These are phyloP conservation scores for human DNA, from an alignment of 2,113 vertebrate genomes.

Conservation along the genomic window GRCh38 chr9:25095501-25096000, in stretches of 20 bases:
- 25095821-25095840: background rate
- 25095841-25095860: background rate
- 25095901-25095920: background rate
- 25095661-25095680: background rate
- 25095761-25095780: background rate
- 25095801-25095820: background rate
- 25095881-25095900: background rate
- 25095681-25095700: background rate
- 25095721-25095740: background rate
- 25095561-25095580: background rate
- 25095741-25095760: background rate
- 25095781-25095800: background rate
- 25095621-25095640: background rate
- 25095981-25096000: slow-evolving; percentile 47
- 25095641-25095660: background rate
- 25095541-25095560: background rate
- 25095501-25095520: background rate
- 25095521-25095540: background rate
- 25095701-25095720: background rate
- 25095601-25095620: background rate
- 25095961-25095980: slow-evolving; percentile 9
- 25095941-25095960: background rate
- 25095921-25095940: background rate
- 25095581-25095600: background rate
- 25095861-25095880: background rate